Evolutionary conservation across 1,140 invertebrate genomes (phyloP), one percentile per base, ranked within the genome.

Genomic region (Yoshiicerus persimilis): DNA sequence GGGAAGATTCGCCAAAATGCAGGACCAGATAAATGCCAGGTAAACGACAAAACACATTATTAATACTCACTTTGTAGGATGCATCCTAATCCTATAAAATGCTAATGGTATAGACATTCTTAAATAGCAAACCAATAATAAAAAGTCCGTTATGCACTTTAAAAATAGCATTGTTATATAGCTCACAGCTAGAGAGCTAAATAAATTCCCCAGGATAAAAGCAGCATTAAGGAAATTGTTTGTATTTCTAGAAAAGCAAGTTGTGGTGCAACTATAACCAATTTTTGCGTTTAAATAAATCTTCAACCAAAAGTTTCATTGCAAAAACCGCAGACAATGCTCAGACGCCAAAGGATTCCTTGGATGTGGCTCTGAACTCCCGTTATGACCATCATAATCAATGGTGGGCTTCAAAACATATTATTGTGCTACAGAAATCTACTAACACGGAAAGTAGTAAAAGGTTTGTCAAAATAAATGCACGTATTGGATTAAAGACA

Each of bases 341-440:
- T 10, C 1, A 13, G 16, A 11, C 23, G 0, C 9, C 38, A 20
- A 84, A 30, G 25, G 87, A 88, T 70, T 88, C 56, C 4, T 64
- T 88, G 47, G 87, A 88, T 41, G 38, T 88, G 13, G 39, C 87
- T 6, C 41, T 88, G 27, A 36, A 77, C 16, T 84, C 87, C 6
- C 25, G 16, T 16, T 88, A 88, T 34, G 56, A 88, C 38, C 87
- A 88, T 38, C 87, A 88, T 80, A 38, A 23, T 4, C 77, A 84
- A 20, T 88, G 87, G 87, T 83, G 87, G 32, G 87, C 87, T 27
- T 11, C 38, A 27, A 84, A 47, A 34, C 30, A 20, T 16, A 10
- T 84, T n/a, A 84, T 39, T 5, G n/a, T 84, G 56, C 13, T 84
- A 9, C 83, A 84, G 16, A 27, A 62, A 16, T 23, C 30, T 9